Evolutionary conservation across 1,140 invertebrate genomes (phyloP), one percentile per base, ranked within the genome.

Genomic region (Atta colombica): DNA sequence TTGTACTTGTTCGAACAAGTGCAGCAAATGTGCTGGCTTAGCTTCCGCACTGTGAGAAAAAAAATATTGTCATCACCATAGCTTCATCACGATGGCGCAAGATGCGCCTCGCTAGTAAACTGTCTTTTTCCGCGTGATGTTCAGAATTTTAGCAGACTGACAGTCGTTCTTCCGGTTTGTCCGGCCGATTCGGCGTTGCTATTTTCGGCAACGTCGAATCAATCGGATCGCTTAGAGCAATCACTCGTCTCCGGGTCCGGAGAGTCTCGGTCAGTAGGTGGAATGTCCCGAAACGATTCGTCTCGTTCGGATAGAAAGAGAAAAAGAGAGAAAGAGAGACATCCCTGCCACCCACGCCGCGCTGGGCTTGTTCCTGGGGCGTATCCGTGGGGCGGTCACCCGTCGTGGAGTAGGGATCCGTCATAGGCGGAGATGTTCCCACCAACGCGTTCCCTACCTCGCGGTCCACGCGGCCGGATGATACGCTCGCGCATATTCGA

Each of bases 201-300:
- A 58, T 55, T 71, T 81, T 71, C 25, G 21, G 28, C 14, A 75
- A 21, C 18, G 35, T 51, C 49, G 10, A 25, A 72, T 58, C 53
- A 28, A 77, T 31, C 51, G 74, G 77, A 63, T 53, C 53, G 72
- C 14, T 51, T 14, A 4, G 49, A 16, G 49, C 49, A 16, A 51
- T 51, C 14, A 10, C 60, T 12, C 69, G 21, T 21, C 49, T 2
- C 82, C 60, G 60, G 39, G 72, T 39, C 35, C 39, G n/a, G 58
- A 82, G 75, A 91, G 89, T 91, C 77, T 91, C 89, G 89, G 89
- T 90, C 89, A 91, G 90, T 90, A 91, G 90, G 89, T 86, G 89
- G 88, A 88, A 89, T 88, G 87, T 88, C 69, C 53, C 21, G 66
- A 69, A 81, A 75, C 78, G 87, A 90, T 81, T 69, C 68, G 74